Percentiles rank a stretch among this genome's conserved stretches.
These are phyloP conservation scores for Oncorhynchus nerka DNA, from an alignment of 2,113 vertebrate species.

Conservation along the genomic window DNA sequence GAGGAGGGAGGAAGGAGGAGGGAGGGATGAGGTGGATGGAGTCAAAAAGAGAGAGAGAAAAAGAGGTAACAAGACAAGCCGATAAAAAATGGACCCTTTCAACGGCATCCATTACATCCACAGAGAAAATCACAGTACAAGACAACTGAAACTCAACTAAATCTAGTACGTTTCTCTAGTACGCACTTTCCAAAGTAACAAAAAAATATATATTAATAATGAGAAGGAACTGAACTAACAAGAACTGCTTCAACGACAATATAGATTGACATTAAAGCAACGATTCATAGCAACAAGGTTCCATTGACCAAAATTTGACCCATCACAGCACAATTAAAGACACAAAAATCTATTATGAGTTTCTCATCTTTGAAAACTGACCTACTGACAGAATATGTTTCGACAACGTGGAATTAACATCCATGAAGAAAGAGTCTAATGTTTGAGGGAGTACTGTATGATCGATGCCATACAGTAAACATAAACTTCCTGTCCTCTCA, in stretches of 20 bases:
- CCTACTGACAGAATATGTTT: slow-evolving; percentile 31
- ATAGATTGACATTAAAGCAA: slow-evolving; percentile 95
- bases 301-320: slow-evolving; percentile 94
- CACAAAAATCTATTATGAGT: slow-evolving; percentile 99
- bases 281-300: slow-evolving; percentile 98
- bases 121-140: slow-evolving; percentile 65
- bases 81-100: slow-evolving; percentile 70
- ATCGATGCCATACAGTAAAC: slow-evolving; percentile 24
- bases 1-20: slow-evolving; percentile 63
- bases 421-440: slow-evolving; percentile 19
- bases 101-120: slow-evolving; percentile 56
- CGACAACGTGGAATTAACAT: slow-evolving; percentile 33
- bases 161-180: neutral
- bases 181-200: slow-evolving; percentile 37
- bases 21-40: slow-evolving; percentile 74
- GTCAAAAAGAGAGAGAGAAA: slow-evolving; percentile 69
- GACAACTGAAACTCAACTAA: slow-evolving; percentile 65
- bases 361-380: slow-evolving; percentile 94
- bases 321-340: slow-evolving; percentile 96
- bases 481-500: slow-evolving; percentile 67
- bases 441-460: slow-evolving; percentile 18
- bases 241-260: slow-evolving; percentile 95
- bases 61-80: slow-evolving; percentile 79
- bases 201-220: slow-evolving; percentile 67
- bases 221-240: slow-evolving; percentile 80